phyloP scores from a whole-genome alignment of 2,888 invertebrate genomes.

The Cosmorhoe ocellata region DNA sequence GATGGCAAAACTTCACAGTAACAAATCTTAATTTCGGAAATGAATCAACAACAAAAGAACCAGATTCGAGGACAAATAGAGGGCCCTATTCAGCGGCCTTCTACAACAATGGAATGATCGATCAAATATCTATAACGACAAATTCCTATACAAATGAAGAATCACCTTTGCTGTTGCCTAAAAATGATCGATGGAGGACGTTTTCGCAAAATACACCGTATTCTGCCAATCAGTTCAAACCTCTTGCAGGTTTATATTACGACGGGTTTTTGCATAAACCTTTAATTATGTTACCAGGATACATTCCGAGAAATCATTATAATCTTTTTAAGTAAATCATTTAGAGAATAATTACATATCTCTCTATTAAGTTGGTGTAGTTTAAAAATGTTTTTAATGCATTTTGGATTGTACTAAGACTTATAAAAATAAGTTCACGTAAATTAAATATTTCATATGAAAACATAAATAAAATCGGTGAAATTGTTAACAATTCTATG shows the following conservation, averaged over 20 bases:
- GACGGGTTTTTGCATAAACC: constrained; percentile 69
- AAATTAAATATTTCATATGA: too few species aligned
- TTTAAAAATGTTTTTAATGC: too few species aligned
- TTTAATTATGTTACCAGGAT: constrained; percentile 52
- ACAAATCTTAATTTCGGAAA: constrained; percentile 24
- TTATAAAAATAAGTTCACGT: too few species aligned
- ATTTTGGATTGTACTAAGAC: too few species aligned
- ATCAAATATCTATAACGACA: constrained; percentile 66
- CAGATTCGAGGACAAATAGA: constrained; percentile 34
- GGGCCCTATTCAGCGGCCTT: constrained; percentile 52
- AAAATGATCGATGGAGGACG: constrained; percentile 62
- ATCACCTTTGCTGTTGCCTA: constrained; percentile 46
- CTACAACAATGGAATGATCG: constrained; percentile 56
- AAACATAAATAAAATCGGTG: too few species aligned
- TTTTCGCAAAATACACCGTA: constrained; percentile 38
- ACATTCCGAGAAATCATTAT: constrained; percentile 49
- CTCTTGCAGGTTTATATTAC: constrained; percentile 73
- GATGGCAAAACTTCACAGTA: constrained; percentile 46
- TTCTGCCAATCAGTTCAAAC: constrained; percentile 55
- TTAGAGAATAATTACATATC: constrained; percentile 7
- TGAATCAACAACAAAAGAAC: constrained; percentile 28
- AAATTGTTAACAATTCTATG: too few species aligned
- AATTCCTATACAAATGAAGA: constrained; percentile 56
- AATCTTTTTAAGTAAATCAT: constrained; percentile 32
- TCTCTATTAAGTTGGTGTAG: too few species aligned